These are phyloP conservation scores for Caranx melampygus DNA, from an alignment of 2,113 vertebrate genomes.

Conservation along the genomic window DNA sequence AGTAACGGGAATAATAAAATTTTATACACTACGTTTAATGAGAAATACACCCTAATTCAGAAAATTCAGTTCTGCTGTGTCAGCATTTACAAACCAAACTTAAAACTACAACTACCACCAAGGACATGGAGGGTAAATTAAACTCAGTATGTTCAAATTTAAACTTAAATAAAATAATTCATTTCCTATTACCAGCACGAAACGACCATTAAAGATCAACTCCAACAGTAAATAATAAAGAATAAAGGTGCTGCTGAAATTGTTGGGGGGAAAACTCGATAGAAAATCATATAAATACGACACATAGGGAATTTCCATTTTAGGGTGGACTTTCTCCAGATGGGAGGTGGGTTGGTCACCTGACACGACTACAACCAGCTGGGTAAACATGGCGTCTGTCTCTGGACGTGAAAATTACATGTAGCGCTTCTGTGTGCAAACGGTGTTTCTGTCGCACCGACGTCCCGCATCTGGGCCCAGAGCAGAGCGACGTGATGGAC, in stretches of 20 bases:
- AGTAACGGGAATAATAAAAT: not conserved
- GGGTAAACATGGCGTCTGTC: conserved; percentile 82
- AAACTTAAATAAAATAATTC: too few species aligned
- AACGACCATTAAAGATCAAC: too few species aligned
- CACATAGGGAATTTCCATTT: not conserved
- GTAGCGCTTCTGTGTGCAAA: conserved; percentile 1
- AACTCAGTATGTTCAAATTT: not conserved
- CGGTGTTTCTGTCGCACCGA: not conserved
- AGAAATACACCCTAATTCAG: conserved; percentile 38
- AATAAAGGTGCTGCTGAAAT: too few species aligned
- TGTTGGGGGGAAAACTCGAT: too few species aligned
- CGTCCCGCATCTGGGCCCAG: too few species aligned
- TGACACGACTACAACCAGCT: conserved; percentile 73
- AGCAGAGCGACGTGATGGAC: not conserved
- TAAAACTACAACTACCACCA: too few species aligned
- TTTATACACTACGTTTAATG: not conserved
- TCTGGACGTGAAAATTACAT: conserved; percentile 43
- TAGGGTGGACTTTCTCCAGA: conserved; percentile 19
- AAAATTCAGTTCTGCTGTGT: not conserved
- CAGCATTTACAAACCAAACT: not conserved
- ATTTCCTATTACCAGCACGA: too few species aligned
- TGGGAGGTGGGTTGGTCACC: conserved; percentile 58
- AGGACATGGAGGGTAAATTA: not conserved
- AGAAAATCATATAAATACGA: not conserved
- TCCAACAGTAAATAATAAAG: too few species aligned